Evolutionary conservation across 1,140 invertebrate genomes (phyloP).

Genomic region (Euwallacea similis): DNA sequence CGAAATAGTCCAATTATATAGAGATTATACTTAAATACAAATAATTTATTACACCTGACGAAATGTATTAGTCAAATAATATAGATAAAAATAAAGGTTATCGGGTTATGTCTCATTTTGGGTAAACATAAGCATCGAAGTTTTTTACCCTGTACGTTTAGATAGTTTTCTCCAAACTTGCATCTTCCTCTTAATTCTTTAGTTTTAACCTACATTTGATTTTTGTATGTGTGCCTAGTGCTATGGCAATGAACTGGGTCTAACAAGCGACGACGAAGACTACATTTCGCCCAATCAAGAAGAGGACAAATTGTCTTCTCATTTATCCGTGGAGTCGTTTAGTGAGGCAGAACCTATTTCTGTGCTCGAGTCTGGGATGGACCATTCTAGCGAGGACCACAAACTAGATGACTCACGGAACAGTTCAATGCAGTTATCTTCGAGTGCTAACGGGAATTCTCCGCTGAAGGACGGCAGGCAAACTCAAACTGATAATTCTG

Average conservation of each 20-base stretch:
- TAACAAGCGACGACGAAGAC: constrained; percentile 92
- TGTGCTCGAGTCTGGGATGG: constrained; percentile 29
- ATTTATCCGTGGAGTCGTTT: constrained; percentile 60
- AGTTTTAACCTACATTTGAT: not conserved
- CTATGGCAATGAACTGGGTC: constrained; percentile 90
- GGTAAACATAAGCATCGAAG: no score
- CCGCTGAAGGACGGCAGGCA: not conserved
- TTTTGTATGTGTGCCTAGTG: constrained; percentile 56
- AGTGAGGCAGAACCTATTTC: constrained; percentile 53
- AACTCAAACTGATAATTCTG: constrained; percentile 55
- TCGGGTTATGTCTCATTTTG: no score
- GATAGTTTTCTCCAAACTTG: no score
- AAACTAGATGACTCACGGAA: constrained; percentile 22
- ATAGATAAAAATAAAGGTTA: no score
- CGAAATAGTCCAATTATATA: no score
- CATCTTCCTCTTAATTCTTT: no score
- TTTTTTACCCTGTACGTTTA: no score
- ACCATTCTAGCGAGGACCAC: constrained; percentile 10
- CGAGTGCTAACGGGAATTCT: not conserved
- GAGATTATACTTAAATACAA: no score
- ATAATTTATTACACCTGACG: no score
- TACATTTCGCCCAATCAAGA: constrained; percentile 65
- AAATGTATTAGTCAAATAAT: no score
- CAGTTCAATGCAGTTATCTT: not conserved
- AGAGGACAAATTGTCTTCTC: constrained; percentile 58